Conservation (phyloP, 2,113 vertebrate species). For the Rhea americana region DNA sequence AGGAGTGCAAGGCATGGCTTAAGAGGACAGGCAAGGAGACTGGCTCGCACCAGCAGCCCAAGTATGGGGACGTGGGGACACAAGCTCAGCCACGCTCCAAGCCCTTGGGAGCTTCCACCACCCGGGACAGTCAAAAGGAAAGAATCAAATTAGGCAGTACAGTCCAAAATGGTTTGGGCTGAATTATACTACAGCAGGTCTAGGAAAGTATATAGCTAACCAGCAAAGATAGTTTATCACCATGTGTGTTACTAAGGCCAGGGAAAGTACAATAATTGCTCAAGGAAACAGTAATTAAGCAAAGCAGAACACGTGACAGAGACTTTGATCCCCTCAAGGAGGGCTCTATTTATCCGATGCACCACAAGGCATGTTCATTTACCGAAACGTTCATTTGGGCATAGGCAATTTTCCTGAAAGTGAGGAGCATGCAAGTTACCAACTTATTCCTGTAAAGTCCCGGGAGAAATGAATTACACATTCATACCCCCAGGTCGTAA, state of each 20-base stretch:
- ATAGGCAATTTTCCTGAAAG: not conserved
- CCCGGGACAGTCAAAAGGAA: not conserved
- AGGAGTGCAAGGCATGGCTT: too few relatives aligned
- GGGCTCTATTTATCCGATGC: not conserved
- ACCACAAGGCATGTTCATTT: not conserved
- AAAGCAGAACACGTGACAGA: not conserved
- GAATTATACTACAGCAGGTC: not conserved
- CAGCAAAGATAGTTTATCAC: not conserved
- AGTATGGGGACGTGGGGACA: too few relatives aligned
- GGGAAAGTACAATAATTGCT: not conserved
- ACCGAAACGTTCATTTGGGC: not conserved
- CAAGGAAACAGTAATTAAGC: not conserved
- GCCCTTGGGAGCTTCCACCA: not conserved
- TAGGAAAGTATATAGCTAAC: not conserved
- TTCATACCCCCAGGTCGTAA: not conserved
- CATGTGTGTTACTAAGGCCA: not conserved
- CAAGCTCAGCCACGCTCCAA: not conserved
- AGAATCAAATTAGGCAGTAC: not conserved
- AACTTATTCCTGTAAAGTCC: not conserved
- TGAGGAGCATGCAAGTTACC: not conserved
- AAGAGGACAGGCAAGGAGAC: not conserved
- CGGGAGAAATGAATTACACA: not conserved
- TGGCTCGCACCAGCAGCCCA: not conserved
- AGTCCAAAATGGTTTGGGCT: not conserved
- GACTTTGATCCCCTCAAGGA: not conserved